These are phyloP conservation scores for Asarcornis scutulata DNA, from an alignment of 2,113 vertebrate genomes.

Conservation along the genomic window DNA sequence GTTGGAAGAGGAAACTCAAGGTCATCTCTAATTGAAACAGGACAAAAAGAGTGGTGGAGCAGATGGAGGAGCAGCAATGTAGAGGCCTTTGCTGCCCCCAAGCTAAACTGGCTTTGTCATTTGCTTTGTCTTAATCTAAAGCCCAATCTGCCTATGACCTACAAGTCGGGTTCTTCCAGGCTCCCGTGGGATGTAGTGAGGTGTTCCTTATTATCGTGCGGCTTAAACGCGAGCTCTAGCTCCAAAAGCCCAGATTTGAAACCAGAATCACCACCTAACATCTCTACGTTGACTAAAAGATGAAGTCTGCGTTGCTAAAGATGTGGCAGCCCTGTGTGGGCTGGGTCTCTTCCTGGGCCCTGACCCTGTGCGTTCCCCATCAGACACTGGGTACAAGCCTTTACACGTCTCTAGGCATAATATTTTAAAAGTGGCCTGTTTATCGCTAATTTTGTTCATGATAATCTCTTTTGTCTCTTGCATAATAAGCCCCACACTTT, in stretches of 20 bases:
- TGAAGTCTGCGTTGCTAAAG: rapidly evolving
- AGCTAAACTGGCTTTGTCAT: not conserved
- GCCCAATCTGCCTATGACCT: not conserved
- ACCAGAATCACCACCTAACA: not conserved
- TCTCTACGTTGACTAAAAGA: not conserved
- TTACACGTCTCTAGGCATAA: not conserved
- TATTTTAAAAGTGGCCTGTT: not conserved
- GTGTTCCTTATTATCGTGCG: not conserved
- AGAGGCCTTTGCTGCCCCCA: not conserved
- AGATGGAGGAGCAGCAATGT: not conserved
- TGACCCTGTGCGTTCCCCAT: rapidly evolving
- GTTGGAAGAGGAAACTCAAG: not conserved
- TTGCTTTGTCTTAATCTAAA: not conserved
- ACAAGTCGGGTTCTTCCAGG: rapidly evolving
- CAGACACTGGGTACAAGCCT: not conserved
- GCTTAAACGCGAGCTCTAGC: not conserved
- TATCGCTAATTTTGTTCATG: not conserved
- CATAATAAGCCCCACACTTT: not conserved
- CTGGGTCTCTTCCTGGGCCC: not conserved
- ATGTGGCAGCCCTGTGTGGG: not conserved
- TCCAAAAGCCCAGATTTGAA: not conserved
- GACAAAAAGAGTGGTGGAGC: not conserved
- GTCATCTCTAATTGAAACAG: not conserved
- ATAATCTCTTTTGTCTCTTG: not conserved
- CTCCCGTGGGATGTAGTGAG: not conserved